phyloP scores from a whole-genome alignment of 2,113 vertebrate species.

The Symphodus melops region DNA sequence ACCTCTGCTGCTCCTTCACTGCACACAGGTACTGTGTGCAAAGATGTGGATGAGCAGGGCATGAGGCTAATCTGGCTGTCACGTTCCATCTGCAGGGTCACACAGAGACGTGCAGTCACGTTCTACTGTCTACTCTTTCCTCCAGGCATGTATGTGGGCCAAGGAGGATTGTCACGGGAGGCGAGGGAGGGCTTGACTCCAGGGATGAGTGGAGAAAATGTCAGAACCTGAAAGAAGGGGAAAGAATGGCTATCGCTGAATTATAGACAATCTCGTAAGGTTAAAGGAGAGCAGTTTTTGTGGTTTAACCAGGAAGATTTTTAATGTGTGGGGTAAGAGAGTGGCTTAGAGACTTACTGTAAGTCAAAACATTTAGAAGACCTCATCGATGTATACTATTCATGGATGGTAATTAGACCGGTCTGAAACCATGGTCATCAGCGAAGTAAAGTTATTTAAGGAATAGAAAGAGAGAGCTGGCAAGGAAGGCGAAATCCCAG shows the following conservation, averaged over 20 bases:
- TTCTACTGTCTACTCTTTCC: slow-evolving; percentile 47
- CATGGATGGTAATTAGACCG: too few species aligned
- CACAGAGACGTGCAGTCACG: slow-evolving; percentile 30
- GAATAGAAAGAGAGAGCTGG: neutral
- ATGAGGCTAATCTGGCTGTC: slow-evolving; percentile 63
- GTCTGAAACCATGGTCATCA: neutral
- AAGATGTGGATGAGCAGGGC: slow-evolving; percentile 57
- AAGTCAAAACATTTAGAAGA: neutral
- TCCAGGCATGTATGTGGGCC: slow-evolving; percentile 27
- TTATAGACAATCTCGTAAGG: neutral
- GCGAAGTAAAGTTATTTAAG: neutral
- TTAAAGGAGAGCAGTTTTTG: neutral
- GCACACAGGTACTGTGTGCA: slow-evolving; percentile 32
- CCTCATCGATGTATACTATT: neutral
- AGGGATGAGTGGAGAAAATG: slow-evolving; percentile 9
- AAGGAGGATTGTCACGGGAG: slow-evolving; percentile 46
- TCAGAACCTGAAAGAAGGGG: neutral
- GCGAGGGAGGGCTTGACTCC: slow-evolving; percentile 28
- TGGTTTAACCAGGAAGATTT: slow-evolving; percentile 3
- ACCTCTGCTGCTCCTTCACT: neutral
- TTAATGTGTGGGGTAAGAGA: neutral
- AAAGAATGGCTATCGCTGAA: neutral
- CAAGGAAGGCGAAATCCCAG: slow-evolving; percentile 8
- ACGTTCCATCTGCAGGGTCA: slow-evolving; percentile 70
- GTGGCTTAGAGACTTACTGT: neutral